Conservation (phyloP, 2,888 invertebrate species). For the Philereme transversata region DNA sequence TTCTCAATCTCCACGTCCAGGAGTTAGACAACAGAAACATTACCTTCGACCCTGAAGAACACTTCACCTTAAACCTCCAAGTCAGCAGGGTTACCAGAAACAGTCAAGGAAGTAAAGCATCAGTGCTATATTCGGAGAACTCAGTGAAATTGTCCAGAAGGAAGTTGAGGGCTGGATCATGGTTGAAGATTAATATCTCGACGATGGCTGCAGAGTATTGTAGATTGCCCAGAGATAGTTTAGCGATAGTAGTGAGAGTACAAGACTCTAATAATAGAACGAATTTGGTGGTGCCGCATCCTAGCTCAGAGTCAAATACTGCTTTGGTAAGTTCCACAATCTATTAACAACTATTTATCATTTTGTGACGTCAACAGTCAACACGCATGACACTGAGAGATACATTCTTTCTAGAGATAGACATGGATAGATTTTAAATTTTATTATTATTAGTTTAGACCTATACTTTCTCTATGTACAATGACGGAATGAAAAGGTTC, state of each 20-base stretch:
- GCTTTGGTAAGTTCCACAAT: constrained; percentile 65
- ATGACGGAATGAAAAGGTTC: too few species aligned
- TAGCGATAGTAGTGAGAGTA: constrained; percentile 90
- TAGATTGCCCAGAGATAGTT: constrained; percentile 88
- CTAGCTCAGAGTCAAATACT: constrained; percentile 82
- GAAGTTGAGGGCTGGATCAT: constrained; percentile 84
- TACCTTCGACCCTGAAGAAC: constrained; percentile 63
- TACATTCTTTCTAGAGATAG: too few species aligned
- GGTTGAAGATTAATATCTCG: constrained; percentile 90
- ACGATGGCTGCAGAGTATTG: constrained; percentile 91
- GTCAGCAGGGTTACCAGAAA: constrained; percentile 72
- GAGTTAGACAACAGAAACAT: constrained; percentile 67
- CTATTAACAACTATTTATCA: background rate
- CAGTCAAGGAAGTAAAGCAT: constrained; percentile 69
- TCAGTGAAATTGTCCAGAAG: constrained; percentile 78
- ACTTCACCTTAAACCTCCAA: constrained; percentile 67
- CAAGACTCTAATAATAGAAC: constrained; percentile 85
- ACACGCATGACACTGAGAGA: too few species aligned
- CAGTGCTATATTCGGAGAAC: constrained; percentile 68
- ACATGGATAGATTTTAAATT: too few species aligned
- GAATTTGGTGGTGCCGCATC: constrained; percentile 88
- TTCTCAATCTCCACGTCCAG: constrained; percentile 88
- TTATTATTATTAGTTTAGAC: too few species aligned
- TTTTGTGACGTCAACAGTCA: too few species aligned
- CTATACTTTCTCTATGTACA: too few species aligned